Conservation (phyloP, 2,888 invertebrate genomes). For the Physocephala rufipes region DNA sequence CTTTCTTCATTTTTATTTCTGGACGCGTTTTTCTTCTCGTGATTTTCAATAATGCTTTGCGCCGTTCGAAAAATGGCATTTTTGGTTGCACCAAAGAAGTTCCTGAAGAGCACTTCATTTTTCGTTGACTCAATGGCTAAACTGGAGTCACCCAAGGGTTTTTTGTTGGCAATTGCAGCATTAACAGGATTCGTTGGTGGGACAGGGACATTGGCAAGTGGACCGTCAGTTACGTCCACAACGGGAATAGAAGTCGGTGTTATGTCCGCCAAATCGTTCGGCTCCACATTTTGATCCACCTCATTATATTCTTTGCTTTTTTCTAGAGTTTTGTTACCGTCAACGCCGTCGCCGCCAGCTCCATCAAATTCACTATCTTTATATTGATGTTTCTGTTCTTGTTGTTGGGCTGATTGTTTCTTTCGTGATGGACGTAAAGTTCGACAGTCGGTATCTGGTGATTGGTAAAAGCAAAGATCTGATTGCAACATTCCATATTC, state of each 20-base stretch:
- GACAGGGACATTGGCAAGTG: slow-evolving; percentile 33
- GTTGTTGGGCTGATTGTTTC: slow-evolving; percentile 52
- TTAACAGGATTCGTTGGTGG: slow-evolving; percentile 43
- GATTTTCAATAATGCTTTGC: slow-evolving; percentile 66
- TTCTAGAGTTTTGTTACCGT: slow-evolving; percentile 40
- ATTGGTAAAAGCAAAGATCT: slow-evolving; percentile 62
- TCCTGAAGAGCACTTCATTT: slow-evolving; percentile 65
- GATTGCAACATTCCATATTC: slow-evolving; percentile 64
- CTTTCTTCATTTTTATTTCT: slow-evolving; percentile 58
- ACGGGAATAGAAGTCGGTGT: slow-evolving; percentile 7
- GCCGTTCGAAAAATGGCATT: slow-evolving; percentile 66
- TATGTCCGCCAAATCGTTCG: background rate
- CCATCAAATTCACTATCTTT: background rate
- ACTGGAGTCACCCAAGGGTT: slow-evolving; percentile 43
- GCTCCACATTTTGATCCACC: slow-evolving; percentile 35
- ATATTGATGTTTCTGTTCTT: slow-evolving; percentile 43
- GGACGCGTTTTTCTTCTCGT: slow-evolving; percentile 65
- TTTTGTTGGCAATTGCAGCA: slow-evolving; percentile 36
- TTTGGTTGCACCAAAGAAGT: slow-evolving; percentile 66
- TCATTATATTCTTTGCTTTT: slow-evolving; percentile 46
- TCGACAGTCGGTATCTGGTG: slow-evolving; percentile 61
- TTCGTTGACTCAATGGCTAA: slow-evolving; percentile 52
- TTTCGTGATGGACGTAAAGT: slow-evolving; percentile 61
- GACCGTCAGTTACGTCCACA: slow-evolving; percentile 41
- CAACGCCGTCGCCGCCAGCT: slow-evolving; percentile 14